These are phyloP conservation scores for Cordilura impudica DNA, from an alignment of 2,888 invertebrate genomes.

Conservation along the genomic window DNA sequence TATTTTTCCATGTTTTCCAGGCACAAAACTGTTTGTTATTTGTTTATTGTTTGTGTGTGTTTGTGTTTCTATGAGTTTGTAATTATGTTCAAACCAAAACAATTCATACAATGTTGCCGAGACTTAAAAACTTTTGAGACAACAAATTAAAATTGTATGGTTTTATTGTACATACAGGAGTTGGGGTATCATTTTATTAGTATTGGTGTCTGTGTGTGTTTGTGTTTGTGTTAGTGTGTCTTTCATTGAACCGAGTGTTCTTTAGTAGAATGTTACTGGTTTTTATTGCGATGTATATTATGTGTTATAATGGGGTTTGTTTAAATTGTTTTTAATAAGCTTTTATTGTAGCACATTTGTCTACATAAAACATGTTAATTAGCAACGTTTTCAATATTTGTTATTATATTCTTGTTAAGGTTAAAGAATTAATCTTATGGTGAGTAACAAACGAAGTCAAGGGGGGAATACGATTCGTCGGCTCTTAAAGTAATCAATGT, in stretches of 20 bases:
- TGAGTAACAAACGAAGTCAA: too few species aligned
- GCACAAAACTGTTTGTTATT: conserved; percentile 32
- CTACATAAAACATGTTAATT: conserved; percentile 53
- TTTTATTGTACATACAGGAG: conserved; percentile 10
- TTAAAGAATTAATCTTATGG: too few species aligned
- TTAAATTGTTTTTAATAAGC: conserved; percentile 63
- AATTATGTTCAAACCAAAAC: conserved; percentile 44
- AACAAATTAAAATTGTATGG: conserved; percentile 61
- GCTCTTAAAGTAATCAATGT: too few species aligned
- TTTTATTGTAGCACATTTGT: conserved; percentile 56
- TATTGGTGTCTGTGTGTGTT: background rate
- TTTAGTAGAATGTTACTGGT: conserved; percentile 43
- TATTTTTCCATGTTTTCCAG: conserved; percentile 41
- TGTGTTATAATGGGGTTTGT: conserved; percentile 49
- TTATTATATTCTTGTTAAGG: background rate
- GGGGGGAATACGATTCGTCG: too few species aligned
- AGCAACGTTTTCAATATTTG: conserved; percentile 44
- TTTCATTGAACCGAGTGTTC: conserved; percentile 14
- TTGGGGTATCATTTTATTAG: too few species aligned
- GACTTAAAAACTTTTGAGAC: conserved; percentile 62
- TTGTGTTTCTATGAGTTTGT: background rate
- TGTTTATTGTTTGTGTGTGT: conserved; percentile 7
- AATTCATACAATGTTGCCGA: conserved; percentile 56
- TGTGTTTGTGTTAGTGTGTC: background rate
- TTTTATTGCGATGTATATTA: conserved; percentile 13